Evolutionary conservation across 2,888 invertebrate genomes (phyloP).

Genomic region (Cerastoderma edule): DNA sequence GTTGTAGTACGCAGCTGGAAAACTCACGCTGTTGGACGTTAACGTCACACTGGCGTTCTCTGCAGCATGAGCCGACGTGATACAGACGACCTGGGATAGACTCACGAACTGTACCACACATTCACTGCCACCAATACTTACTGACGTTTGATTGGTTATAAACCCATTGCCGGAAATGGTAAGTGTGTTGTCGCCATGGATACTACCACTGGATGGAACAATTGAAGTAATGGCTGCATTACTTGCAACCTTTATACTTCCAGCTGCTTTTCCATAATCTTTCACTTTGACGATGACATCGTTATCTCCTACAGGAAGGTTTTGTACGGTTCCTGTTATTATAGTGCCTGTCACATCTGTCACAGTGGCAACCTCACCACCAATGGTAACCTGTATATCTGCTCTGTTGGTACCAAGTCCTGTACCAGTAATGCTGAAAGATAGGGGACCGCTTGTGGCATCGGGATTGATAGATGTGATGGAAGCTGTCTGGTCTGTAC

Average conservation of each 20-base stretch:
- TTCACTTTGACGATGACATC: slow-evolving; percentile 57
- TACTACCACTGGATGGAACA: slow-evolving; percentile 67
- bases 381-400: slow-evolving; percentile 66
- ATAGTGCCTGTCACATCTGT: slow-evolving; percentile 51
- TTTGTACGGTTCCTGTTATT: slow-evolving; percentile 65
- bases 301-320: slow-evolving; percentile 66
- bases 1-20: slow-evolving; percentile 54
- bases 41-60: slow-evolving; percentile 60
- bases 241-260: slow-evolving; percentile 50
- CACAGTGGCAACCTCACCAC: slow-evolving; percentile 66
- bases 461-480: slow-evolving; percentile 55
- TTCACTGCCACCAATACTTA: slow-evolving; percentile 60
- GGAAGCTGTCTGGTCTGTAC: slow-evolving; percentile 57
- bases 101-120: slow-evolving; percentile 60
- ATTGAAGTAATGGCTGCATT: slow-evolving; percentile 51
- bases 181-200: slow-evolving; percentile 59
- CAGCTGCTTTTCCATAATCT: slow-evolving; percentile 58
- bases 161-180: slow-evolving; percentile 70
- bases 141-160: slow-evolving; percentile 51
- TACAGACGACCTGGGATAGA: slow-evolving; percentile 63
- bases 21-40: slow-evolving; percentile 62
- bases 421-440: slow-evolving; percentile 63
- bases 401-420: slow-evolving; percentile 51
- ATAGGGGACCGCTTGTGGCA: slow-evolving; percentile 52
- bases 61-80: slow-evolving; percentile 60